Base-by-base conservation (phyloP, 2,797 vertebrate species). In the Rhynchonycteris naso region DNA sequence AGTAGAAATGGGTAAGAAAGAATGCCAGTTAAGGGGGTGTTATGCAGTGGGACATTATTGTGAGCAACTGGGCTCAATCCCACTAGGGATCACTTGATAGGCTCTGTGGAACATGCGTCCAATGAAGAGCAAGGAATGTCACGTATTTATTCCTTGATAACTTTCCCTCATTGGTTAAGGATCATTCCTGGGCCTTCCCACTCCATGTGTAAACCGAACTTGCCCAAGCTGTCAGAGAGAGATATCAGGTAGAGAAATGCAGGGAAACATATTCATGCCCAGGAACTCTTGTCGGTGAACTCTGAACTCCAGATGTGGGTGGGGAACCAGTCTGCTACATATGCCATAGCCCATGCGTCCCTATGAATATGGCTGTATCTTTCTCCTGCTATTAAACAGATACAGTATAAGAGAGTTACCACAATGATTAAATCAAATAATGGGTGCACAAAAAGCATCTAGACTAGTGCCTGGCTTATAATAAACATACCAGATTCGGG, bases 351-450 rank as follows among this genome's bases (percentile, higher is more conserved):
- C 54, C 56, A 2, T 33, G 86, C 52, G 35, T 56, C n/a, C 26
- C 58, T 12, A 11, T 10, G 26, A 8, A n/a, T 19, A 26, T n/a
- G 18, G 38, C 52, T 89, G 24, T 7, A 38, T 74, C 35, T 87
- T 93, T 87, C n/a, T 22, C 88, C 18, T 82, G 61, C 78, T 54
- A 7, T 66, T 66, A 81, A 54, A 91, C 21, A 81, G 18, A 61
- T 30, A 43, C 5, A 43, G 43, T 43, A 69, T 38, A 5, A 78
- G 28, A 76, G 63, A 71, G 10, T 56, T 74, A 33, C 26, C 86
- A 12, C 26, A 89, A 86, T 59, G 24, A 38, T 79, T 94, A 66
- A 47, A 81, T 58, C 66, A 54, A n/a, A 33, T 54, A 65, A 83
- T 43, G 52, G 2, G n/a, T 74, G 24, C 24, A 14, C 76, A 21